These are phyloP conservation scores for Chelidonichthys spinosus DNA, from an alignment of 2,797 vertebrate genomes.

Conservation along the genomic window DNA sequence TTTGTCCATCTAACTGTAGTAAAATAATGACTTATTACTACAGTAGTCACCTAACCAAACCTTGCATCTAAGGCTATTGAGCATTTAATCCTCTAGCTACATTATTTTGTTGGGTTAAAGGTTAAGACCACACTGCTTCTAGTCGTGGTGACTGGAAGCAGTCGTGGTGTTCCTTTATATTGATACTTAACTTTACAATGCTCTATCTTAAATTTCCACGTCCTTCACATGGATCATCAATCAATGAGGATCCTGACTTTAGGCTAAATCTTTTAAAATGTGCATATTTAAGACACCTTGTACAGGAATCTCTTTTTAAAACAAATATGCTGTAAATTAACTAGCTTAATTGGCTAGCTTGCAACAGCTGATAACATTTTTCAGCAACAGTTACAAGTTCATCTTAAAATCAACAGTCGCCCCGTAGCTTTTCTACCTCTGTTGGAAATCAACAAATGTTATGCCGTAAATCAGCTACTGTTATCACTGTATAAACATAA, in stretches of 20 bases:
- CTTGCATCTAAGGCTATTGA: background rate
- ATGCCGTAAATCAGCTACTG: background rate
- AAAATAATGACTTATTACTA: background rate
- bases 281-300: background rate
- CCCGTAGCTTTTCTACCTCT: background rate
- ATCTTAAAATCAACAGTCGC: background rate
- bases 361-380: background rate
- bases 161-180: too few species aligned
- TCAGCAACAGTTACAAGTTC: background rate
- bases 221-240: background rate
- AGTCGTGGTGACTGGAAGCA: too few species aligned
- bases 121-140: background rate
- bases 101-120: background rate
- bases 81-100: background rate
- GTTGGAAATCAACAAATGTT: background rate
- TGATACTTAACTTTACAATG: background rate
- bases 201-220: background rate
- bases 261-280: background rate
- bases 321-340: background rate
- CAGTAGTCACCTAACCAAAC: background rate
- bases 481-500: background rate
- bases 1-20: too few species aligned
- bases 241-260: background rate
- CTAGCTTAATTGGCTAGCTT: background rate
- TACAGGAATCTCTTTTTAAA: background rate